Conservation (phyloP, 2,797 vertebrate genomes). For the Sebastiscus tertius region DNA sequence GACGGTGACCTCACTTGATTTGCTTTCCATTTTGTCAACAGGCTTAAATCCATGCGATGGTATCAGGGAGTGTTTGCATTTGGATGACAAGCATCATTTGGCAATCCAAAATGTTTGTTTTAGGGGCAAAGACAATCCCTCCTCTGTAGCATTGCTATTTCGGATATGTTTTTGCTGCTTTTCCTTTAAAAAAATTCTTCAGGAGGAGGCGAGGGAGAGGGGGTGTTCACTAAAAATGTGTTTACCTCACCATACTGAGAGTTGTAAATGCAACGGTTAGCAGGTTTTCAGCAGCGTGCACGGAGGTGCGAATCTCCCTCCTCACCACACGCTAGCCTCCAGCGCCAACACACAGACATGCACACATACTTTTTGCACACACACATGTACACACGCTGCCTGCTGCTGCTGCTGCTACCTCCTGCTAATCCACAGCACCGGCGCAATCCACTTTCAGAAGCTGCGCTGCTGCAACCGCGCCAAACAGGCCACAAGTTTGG, state of each 20-base stretch:
- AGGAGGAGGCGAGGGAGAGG: neutral
- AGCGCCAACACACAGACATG: constrained; percentile 51
- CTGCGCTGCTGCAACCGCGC: constrained; percentile 55
- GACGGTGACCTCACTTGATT: constrained; percentile 37
- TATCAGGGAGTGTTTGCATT: constrained; percentile 64
- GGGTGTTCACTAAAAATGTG: constrained; percentile 64
- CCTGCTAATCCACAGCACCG: constrained; percentile 73
- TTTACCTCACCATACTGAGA: constrained; percentile 75
- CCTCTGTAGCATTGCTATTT: constrained; percentile 44
- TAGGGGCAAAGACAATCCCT: constrained; percentile 41
- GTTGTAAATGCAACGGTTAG: constrained; percentile 80
- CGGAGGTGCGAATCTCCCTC: constrained; percentile 77
- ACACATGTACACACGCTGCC: constrained; percentile 30
- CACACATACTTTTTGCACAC: constrained; percentile 19
- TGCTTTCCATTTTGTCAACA: constrained; percentile 54
- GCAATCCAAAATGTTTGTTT: constrained; percentile 65
- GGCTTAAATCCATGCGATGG: constrained; percentile 47
- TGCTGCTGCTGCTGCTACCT: constrained; percentile 48
- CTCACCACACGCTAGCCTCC: constrained; percentile 73
- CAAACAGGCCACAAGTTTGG: constrained; percentile 77
- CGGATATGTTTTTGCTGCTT: constrained; percentile 38
- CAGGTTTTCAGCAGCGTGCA: constrained; percentile 76
- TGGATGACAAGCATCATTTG: constrained; percentile 70
- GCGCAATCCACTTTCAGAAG: constrained; percentile 78
- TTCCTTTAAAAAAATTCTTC: constrained; percentile 51